Percentiles rank a stretch among this genome's conserved stretches.
Conservation (phyloP, 2,797 vertebrate species). For the Sparus aurata region DNA sequence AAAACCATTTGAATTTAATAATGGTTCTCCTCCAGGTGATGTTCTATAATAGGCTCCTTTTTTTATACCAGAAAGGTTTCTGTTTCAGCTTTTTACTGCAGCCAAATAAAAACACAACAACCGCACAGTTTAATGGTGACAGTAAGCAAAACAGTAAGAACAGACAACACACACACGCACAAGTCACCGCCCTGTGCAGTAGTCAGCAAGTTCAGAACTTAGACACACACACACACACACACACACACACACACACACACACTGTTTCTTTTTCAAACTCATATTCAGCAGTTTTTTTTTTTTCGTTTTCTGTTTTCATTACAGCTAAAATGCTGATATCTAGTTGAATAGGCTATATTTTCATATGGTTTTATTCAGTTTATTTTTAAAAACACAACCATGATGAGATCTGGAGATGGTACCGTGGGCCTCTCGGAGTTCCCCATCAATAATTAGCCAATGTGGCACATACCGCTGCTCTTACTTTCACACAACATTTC, state of each 20-base stretch:
- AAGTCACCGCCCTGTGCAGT: constrained; percentile 12
- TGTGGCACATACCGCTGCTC: neutral
- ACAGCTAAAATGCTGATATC: constrained; percentile 20
- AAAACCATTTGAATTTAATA: neutral
- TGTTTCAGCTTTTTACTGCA: constrained; percentile 1
- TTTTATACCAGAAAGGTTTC: neutral
- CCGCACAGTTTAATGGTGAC: neutral
- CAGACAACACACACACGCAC: neutral
- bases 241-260: constrained; percentile 4
- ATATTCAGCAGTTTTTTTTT: constrained; percentile 34
- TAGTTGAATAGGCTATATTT: constrained; percentile 4
- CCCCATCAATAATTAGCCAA: neutral
- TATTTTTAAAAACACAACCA: constrained; percentile 8
- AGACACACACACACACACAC: constrained; percentile 4
- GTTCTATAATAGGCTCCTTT: neutral
- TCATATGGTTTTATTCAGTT: neutral
- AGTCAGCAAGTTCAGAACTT: constrained; percentile 38
- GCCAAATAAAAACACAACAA: constrained; percentile 2
- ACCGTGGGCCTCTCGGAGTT: neutral
- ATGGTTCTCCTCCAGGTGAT: neutral
- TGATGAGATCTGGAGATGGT: neutral
- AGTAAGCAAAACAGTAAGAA: constrained; percentile 4
- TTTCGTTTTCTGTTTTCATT: constrained; percentile 20
- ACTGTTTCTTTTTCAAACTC: neutral
- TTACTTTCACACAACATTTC: neutral